Conservation (phyloP, 2,888 invertebrate genomes). For the Priocnemis perturbator region DNA sequence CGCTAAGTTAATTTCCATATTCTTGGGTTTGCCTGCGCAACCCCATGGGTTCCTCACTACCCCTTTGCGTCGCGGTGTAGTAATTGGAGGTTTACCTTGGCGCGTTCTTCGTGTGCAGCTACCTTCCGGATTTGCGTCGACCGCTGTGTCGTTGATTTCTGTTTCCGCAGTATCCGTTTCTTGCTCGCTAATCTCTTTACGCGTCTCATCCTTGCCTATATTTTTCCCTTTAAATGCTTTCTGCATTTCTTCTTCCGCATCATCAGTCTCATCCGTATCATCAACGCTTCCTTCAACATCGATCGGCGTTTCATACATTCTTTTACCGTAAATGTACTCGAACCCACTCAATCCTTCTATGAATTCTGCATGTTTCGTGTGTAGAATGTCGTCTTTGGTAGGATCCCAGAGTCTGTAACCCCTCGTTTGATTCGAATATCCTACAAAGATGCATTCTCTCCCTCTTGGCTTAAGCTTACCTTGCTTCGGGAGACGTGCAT, state of each 20-base stretch:
- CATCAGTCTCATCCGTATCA: not conserved
- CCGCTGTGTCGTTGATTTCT: not conserved
- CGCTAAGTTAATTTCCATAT: slow-evolving; percentile 10
- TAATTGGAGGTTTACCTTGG: not conserved
- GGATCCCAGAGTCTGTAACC: slow-evolving; percentile 15
- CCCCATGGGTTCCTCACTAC: slow-evolving; percentile 11
- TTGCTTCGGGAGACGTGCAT: not conserved
- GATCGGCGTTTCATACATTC: slow-evolving; percentile 3
- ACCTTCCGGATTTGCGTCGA: not conserved
- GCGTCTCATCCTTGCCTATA: not conserved
- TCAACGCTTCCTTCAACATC: not conserved
- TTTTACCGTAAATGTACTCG: slow-evolving; percentile 4
- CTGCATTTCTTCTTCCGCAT: not conserved
- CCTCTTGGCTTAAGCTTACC: not conserved
- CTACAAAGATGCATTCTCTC: slow-evolving; percentile 11
- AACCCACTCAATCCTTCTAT: slow-evolving; percentile 8
- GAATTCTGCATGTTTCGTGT: slow-evolving; percentile 12
- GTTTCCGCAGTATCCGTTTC: not conserved
- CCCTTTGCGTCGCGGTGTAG: not conserved
- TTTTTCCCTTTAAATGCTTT: too few species aligned
- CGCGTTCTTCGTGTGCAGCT: not conserved
- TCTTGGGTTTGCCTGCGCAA: not conserved
- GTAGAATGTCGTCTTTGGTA: slow-evolving; percentile 2
- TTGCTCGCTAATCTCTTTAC: not conserved
- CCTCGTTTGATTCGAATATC: slow-evolving; percentile 5